Evolutionary conservation across 2,113 vertebrate species (phyloP).

Genomic region (Ceuthmochares aereus): DNA sequence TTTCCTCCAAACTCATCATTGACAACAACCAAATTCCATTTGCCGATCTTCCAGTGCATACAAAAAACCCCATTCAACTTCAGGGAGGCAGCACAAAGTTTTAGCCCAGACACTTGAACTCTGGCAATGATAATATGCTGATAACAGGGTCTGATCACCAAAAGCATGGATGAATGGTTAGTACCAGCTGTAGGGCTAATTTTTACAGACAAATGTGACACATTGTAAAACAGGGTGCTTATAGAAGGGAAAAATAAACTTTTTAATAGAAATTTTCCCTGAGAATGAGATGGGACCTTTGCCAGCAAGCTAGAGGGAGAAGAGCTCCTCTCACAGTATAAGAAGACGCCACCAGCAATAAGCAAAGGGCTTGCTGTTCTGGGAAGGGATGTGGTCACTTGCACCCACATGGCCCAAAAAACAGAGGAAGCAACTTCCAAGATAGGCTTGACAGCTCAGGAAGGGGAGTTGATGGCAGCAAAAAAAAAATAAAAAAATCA

Average conservation of each 20-base stretch:
- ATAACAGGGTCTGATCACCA: background rate
- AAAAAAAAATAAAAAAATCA: background rate
- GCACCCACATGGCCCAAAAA: background rate
- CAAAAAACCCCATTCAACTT: background rate
- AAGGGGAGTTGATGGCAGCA: background rate
- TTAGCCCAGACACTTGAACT: background rate
- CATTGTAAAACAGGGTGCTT: background rate
- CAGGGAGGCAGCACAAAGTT: background rate
- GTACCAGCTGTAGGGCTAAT: background rate
- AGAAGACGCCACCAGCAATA: background rate
- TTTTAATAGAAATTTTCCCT: background rate
- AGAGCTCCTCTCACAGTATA: background rate
- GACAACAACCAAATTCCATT: background rate
- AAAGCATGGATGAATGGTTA: background rate
- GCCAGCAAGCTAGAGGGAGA: background rate
- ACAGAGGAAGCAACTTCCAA: background rate
- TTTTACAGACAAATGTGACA: background rate
- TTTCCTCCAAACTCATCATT: background rate
- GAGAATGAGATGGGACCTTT: background rate
- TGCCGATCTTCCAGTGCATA: background rate
- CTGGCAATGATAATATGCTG: accelerated
- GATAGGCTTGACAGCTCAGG: background rate
- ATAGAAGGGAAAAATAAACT: background rate
- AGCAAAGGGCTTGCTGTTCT: background rate
- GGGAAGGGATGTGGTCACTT: background rate